Evolutionary conservation across 2,797 vertebrate species (phyloP).

Genomic region (Micropoecilia bifurca): DNA sequence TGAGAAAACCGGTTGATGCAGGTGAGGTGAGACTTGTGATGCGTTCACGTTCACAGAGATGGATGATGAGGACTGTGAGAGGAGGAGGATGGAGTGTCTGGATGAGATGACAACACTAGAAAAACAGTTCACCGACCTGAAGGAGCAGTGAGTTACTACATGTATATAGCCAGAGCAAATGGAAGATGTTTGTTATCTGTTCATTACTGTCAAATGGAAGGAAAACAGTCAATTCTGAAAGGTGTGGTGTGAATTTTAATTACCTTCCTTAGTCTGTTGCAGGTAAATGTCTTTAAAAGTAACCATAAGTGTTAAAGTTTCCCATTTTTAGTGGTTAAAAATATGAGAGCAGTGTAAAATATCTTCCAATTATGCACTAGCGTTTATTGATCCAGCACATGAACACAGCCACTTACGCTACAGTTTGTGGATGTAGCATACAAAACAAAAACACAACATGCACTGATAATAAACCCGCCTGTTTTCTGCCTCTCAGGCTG

Average conservation of each 20-base stretch:
- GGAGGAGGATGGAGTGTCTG: slow-evolving; percentile 97
- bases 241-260: neutral
- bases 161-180: neutral
- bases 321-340: neutral
- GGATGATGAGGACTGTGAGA: slow-evolving; percentile 99
- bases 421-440: neutral
- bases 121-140: slow-evolving; percentile 98
- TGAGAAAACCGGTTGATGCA: neutral
- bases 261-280: neutral
- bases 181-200: neutral
- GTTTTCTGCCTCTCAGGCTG: slow-evolving; percentile 79
- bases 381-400: neutral
- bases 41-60: slow-evolving; percentile 86
- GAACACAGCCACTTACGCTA: neutral
- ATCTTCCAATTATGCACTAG: neutral
- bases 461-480: neutral
- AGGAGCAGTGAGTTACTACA: slow-evolving; percentile 92
- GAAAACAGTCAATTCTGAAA: neutral
- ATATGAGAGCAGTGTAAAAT: neutral
- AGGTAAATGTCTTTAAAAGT: neutral
- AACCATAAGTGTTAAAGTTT: neutral
- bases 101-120: slow-evolving; percentile 99
- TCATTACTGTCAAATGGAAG: neutral
- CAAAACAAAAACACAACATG: too few relatives aligned
- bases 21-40: slow-evolving; percentile 22